Base-by-base conservation (phyloP, 1,140 invertebrate genomes). In the Berghia stephanieae region DNA sequence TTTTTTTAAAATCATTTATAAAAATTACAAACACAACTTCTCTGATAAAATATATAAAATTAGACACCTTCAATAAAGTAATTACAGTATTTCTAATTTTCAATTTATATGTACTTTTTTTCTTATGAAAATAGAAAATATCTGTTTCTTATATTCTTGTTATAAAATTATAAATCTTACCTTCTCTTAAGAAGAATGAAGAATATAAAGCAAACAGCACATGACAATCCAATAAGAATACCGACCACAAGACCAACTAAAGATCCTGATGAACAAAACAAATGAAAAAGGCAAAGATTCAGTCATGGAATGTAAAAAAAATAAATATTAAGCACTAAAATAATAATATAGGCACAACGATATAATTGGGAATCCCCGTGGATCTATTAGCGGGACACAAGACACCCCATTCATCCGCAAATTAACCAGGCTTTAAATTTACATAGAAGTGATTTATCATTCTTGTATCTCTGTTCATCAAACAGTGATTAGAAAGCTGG, bases 221-320 rank as follows among this genome's bases (percentile, higher is more conserved):
- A 8, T 8, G 40, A 27, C 4, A 75, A 18, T n/a, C 73, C 73
- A 63, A 36, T 43, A 5, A 75, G 40, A 24, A 75, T 24, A 16
- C 73, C 73, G 40, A 75, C 34, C n/a, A 66, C 60, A 40, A 75
- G 40, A 13, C 57, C 73, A 24, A 75, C 49, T 8, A 75, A 27
- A 43, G 73, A 75, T 24, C 38, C 73, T 46, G 43, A 63, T 18
- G 42, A 43, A 57, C 55, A 57, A 31, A 2, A 21, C 8, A 57
- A 27, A 21, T 57, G 34, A 5, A n/a, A 57, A 31, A 57, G n/a
- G 34, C 31, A 31, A 57, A 24, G 3, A 24, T 5, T 31, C 5
- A 31, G n/a, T 21, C n/a, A 57, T 57, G 4, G n/a, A 57, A 18
- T 3, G 3, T 3, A 10, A 34, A n/a, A 44, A 52, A 52, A 52